Base-by-base conservation (phyloP, 2,888 invertebrate genomes). In the Andrena bucephala region DNA sequence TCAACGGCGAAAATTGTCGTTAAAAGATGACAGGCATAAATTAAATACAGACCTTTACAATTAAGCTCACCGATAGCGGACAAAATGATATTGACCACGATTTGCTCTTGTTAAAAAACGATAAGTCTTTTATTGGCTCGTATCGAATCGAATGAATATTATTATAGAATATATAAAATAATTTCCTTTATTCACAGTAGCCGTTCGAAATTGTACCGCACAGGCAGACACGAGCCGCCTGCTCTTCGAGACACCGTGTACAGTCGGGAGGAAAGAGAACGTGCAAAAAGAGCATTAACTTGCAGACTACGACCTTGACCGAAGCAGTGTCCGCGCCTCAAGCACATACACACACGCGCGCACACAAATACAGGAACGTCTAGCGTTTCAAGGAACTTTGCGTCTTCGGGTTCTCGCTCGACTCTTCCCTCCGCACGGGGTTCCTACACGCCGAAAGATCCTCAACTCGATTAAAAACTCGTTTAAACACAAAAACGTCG, bases 251-350 rank as follows among this genome's bases (percentile, higher is more conserved):
- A 91, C 92, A 90, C 91, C 89, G 88, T 88, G 88, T 92, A 91
- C 77, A 83, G 70, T 72, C 85, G 85, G 87, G 57, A 42, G 83
- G 85, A 87, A 89, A 85, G 89, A 87, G 89, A 92, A 89, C 87
- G 90, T 90, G 90, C 89, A 91, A 92, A 92, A 92, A 90, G 89
- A 91, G 84, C 89, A 88, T 90, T 90, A 91, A 91, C 90, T 90
- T 86, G 88, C 88, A 89, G 88, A 90, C 91, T 89, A 89, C 90
- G 93, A 93, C 93, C 93, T 93, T 93, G 93, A 93, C 93, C 93
- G 93, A 91, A 92, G 89, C 86, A 77, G 85, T 84, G 92, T 91
- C 92, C 93, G 92, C 89, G 92, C 90, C 88, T 90, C 88, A 90
- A 85, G 88, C 90, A 83, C 77, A 77, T 20, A 67, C 75, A 33